phyloP scores from a whole-genome alignment of 2,113 vertebrate genomes.

The Numenius arquata region DNA sequence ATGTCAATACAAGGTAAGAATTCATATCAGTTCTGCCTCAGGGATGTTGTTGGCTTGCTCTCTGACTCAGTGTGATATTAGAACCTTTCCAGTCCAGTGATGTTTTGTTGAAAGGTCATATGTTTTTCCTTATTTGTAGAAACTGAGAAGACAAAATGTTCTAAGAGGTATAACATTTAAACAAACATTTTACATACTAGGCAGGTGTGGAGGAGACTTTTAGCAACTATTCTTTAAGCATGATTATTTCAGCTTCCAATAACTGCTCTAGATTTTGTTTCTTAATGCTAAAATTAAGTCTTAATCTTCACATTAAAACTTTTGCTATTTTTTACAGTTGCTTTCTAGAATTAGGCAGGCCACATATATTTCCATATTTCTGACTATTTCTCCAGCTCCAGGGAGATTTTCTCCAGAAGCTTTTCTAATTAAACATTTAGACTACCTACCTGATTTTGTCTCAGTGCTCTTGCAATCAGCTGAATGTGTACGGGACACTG shows the following conservation, averaged over 20 bases:
- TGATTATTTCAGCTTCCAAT: neutral
- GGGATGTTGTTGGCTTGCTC: neutral
- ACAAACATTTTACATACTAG: neutral
- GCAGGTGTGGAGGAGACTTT: neutral
- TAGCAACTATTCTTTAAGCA: neutral
- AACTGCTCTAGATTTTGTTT: neutral
- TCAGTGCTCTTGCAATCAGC: conserved; percentile 11
- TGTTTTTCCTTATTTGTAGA: neutral
- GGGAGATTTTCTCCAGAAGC: neutral
- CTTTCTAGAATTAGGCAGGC: neutral
- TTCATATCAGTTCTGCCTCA: neutral
- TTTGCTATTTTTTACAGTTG: neutral
- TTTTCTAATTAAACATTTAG: neutral
- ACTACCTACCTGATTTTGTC: conserved; percentile 54
- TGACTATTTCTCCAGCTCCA: neutral
- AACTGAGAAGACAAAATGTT: neutral
- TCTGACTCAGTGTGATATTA: neutral
- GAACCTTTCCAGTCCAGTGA: neutral
- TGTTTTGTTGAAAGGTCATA: neutral
- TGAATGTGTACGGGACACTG: neutral
- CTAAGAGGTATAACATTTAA: neutral
- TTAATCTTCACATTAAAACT: neutral
- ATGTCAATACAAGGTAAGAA: neutral
- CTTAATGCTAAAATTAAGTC: neutral
- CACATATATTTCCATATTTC: neutral